Base-by-base conservation (phyloP, 1,140 invertebrate species). In the Lucilia sericata region DNA sequence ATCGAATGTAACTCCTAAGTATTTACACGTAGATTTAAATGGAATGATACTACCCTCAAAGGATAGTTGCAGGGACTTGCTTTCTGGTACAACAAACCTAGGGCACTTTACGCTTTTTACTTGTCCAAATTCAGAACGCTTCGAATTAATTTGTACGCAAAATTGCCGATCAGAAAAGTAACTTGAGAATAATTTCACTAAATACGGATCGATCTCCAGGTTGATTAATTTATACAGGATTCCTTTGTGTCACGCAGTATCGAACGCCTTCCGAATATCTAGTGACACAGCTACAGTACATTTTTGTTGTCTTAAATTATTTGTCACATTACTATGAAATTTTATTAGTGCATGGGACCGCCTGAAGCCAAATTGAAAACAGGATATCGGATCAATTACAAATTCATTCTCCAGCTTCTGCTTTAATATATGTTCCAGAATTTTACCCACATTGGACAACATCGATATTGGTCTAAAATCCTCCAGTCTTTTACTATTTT, bases 281-380 rank as follows among this genome's bases (percentile, higher is more conserved):
- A n/a, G n/a, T n/a, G n/a, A n/a, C n/a, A n/a, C n/a, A n/a, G n/a
- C n/a, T n/a, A n/a, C n/a, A n/a, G n/a, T n/a, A n/a, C n/a, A n/a
- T n/a, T n/a, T n/a, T n/a, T n/a, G n/a, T n/a, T n/a, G n/a, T n/a
- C n/a, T n/a, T n/a, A n/a, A n/a, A n/a, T n/a, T n/a, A n/a, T n/a
- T n/a, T n/a, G n/a, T n/a, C n/a, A n/a, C n/a, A n/a, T n/a, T n/a
- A n/a, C n/a, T n/a, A n/a, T n/a, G n/a, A n/a, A n/a, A n/a, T n/a
- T n/a, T n/a, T n/a, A n/a, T n/a, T n/a, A n/a, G n/a, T n/a, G n/a
- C n/a, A n/a, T 36, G 36, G 3, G 36, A 4, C 36, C 36, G 36
- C 36, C 8, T 36, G 36, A 75, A 75, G 9, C 21, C 74, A 75
- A 75, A 75, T 75, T 30, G 74, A 34, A 34, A 75, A 75, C n/a